Percentiles rank a stretch among this genome's conserved stretches.
Evolutionary conservation across 2,797 vertebrate genomes (phyloP).

Genomic region (Intellagama lesueurii): DNA sequence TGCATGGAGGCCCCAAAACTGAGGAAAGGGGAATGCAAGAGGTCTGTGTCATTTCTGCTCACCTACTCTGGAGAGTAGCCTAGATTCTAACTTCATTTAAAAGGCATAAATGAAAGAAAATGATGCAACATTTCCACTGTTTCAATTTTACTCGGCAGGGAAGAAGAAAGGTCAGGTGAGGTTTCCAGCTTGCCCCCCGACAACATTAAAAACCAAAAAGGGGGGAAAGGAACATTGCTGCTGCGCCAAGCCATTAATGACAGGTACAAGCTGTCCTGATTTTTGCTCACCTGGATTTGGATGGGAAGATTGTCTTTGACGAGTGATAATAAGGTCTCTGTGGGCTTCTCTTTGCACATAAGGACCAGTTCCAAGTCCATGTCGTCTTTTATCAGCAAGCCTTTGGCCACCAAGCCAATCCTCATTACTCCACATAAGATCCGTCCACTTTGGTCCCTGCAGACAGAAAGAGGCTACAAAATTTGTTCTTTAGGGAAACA

Average conservation of each 20-base stretch:
- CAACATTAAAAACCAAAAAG: not conserved
- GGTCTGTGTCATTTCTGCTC: not conserved
- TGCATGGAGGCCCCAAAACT: too few species aligned
- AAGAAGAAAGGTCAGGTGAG: not conserved
- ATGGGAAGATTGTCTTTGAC: constrained; percentile 94
- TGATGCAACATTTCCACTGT: not conserved
- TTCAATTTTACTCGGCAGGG: constrained; percentile 14
- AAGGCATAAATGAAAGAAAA: not conserved
- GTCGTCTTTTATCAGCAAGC: constrained; percentile 97
- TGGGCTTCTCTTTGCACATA: constrained; percentile 97
- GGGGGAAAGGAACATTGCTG: not conserved
- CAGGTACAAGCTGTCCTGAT: constrained; percentile 26
- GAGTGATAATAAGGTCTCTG: constrained; percentile 89
- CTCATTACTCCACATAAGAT: constrained; percentile 96
- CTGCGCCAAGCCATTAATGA: not conserved
- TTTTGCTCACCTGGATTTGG: constrained; percentile 92
- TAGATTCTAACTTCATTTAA: not conserved
- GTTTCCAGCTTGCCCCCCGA: constrained; percentile 30
- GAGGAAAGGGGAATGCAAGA: not conserved
- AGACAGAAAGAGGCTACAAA: constrained; percentile 45
- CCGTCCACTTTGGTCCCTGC: constrained; percentile 89
- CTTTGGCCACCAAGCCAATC: constrained; percentile 97
- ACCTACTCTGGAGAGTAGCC: not conserved
- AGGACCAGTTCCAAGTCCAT: constrained; percentile 98
- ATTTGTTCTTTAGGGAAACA: not conserved